Evolutionary conservation across 1,140 invertebrate genomes (phyloP), one percentile per base, ranked within the genome.

Genomic region (Diabrotica virgifera): DNA sequence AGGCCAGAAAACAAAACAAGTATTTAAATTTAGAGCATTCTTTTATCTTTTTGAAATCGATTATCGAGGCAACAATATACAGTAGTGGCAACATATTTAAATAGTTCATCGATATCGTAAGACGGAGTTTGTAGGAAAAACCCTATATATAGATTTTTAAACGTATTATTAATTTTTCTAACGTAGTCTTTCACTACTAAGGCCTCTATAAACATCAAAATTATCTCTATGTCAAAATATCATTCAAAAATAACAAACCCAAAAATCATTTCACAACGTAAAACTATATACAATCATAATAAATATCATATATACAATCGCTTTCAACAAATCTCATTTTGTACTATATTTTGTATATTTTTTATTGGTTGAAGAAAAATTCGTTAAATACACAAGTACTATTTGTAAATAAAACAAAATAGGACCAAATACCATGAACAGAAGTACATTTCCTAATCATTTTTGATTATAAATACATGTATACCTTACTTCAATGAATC

Each of bases 341-440:
- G 61, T 69, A 69, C 64, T 68, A 65, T 63, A 53, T 51, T 69
- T 66, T 69, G 8, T 63, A 59, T 68, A 65, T 52, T 61, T 65
- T 65, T 59, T 57, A 10, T 13, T 12, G 52, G 13, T 24, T 24
- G 38, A 24, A 36, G 11, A 62, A 62, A 62, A 62, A 40, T 51
- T 10, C 55, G 62, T 55, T 58, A 51, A 55, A 52, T n/a, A 35
- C 36, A 64, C 61, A 66, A 40, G 57, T 52, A 35, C n/a, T 55
- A 24, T 56, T 24, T 24, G 24, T 24, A 24, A 24, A 24, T 24
- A 24, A 24, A 62, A 65, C 5, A 52, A 8, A 50, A 54, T 56
- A 46, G 24, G 53, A 46, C 46, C 37, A 65, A n/a, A 36, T 53
- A 57, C 59, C 59, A 60, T 64, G 36, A 53, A 65, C 62, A 52